Percentiles rank a stretch among this genome's conserved stretches.
These are phyloP conservation scores for Lordiphosa mommai DNA, from an alignment of 1,140 invertebrate species.

Conservation along the genomic window DNA sequence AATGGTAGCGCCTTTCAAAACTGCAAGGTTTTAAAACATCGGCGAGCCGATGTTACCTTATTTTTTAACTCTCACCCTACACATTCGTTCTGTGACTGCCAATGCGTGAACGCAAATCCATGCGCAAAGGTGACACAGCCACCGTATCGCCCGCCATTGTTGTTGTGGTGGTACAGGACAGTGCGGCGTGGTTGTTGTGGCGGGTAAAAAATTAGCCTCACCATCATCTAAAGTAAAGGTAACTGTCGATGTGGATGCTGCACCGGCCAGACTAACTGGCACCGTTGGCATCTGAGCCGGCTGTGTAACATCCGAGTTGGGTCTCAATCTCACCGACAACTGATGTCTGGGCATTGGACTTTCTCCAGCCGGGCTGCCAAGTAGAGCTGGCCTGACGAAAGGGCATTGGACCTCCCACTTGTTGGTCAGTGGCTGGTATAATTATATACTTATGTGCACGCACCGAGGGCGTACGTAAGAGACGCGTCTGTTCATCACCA, in stretches of 20 bases:
- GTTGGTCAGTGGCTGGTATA: conserved; percentile 60
- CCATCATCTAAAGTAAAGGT: conserved; percentile 73
- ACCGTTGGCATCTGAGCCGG: conserved; percentile 23
- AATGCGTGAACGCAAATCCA: conserved; percentile 48
- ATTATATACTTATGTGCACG: conserved; percentile 73
- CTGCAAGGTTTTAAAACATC: no score
- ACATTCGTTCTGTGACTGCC: conserved; percentile 65
- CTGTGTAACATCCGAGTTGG: conserved; percentile 60
- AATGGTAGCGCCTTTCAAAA: no score
- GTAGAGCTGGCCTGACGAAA: conserved; percentile 63
- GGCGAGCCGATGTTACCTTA: no score
- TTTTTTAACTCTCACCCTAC: no score
- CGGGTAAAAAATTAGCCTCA: conserved; percentile 27
- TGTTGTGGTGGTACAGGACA: conserved; percentile 63
- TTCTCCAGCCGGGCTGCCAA: no score
- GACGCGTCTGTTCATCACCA: conserved; percentile 59
- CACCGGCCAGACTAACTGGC: conserved; percentile 7
- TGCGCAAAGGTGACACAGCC: conserved; percentile 48
- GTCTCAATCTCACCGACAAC: conserved; percentile 38
- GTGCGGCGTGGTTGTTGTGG: conserved; percentile 30
- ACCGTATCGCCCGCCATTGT: conserved; percentile 58
- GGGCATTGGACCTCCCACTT: conserved; percentile 30
- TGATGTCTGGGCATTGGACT: conserved; percentile 23
- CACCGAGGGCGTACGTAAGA: conserved; percentile 57
- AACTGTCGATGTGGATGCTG: conserved; percentile 55